Evolutionary conservation across 2,113 vertebrate genomes (phyloP).

Genomic region (Burhinus oedicnemus): DNA sequence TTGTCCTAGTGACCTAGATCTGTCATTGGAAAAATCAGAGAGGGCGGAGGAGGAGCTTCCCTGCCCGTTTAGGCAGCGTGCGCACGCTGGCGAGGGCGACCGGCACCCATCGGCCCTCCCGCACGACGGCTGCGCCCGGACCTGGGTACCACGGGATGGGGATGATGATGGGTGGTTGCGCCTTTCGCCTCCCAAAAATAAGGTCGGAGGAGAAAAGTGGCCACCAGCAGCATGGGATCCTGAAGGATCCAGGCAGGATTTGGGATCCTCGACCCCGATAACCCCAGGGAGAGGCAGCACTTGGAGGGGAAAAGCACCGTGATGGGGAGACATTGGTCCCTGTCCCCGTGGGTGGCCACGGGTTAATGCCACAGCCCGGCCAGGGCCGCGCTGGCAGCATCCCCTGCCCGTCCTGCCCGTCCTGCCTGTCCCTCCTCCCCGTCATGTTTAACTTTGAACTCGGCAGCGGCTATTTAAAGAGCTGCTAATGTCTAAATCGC

Average conservation of each 20-base stretch:
- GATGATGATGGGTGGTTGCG: rapidly evolving
- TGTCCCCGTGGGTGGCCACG: rapidly evolving
- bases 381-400: neutral
- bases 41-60: slow-evolving; percentile 55
- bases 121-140: neutral
- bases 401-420: neutral
- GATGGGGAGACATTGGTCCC: neutral
- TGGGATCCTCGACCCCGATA: neutral
- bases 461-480: neutral
- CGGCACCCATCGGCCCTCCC: neutral
- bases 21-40: slow-evolving; percentile 68
- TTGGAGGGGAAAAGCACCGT: rapidly evolving
- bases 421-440: neutral
- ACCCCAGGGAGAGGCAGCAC: rapidly evolving
- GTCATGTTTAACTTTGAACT: slow-evolving; percentile 22
- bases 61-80: slow-evolving; percentile 31
- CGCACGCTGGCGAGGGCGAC: neutral
- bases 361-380: neutral
- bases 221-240: neutral
- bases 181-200: rapidly evolving
- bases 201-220: neutral
- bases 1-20: slow-evolving; percentile 74
- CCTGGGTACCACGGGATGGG: rapidly evolving
- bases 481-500: neutral
- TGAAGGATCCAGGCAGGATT: neutral